A percentile compares a stretch with the other conserved stretches of the same genome.
Conservation (phyloP, 2,113 vertebrate species). For the Megalops atlanticus region DNA sequence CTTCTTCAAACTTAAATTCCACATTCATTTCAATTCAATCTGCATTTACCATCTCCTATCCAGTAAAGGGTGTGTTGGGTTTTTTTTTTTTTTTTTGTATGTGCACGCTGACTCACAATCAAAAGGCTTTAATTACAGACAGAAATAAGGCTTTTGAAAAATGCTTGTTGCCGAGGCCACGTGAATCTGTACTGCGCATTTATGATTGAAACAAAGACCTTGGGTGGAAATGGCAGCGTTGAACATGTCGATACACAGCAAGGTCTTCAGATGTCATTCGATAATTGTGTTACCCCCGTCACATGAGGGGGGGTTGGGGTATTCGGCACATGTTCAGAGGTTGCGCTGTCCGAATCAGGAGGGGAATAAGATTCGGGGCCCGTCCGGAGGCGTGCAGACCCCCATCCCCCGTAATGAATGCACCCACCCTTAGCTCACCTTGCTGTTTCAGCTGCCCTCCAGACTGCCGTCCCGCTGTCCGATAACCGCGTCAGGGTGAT, state of each 20-base stretch:
- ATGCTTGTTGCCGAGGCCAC: conserved; percentile 52
- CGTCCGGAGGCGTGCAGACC: neutral
- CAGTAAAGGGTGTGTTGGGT: too few species aligned
- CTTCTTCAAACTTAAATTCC: too few species aligned
- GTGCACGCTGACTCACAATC: too few species aligned
- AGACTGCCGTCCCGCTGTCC: conserved; percentile 16
- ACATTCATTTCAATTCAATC: too few species aligned
- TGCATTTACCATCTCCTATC: too few species aligned
- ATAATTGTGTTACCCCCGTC: neutral
- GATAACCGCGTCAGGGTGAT: conserved; percentile 33
- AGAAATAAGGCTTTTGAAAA: conserved; percentile 50
- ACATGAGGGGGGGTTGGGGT: neutral
- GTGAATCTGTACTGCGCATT: conserved; percentile 44
- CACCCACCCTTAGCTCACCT: conserved; percentile 37
- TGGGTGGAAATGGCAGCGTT: conserved; percentile 58
- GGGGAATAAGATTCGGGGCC: conserved; percentile 17
- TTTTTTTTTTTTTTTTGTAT: too few species aligned
- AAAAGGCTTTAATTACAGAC: conserved; percentile 37
- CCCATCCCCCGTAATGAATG: conserved; percentile 42
- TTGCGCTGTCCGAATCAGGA: conserved; percentile 62
- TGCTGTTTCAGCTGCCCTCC: conserved; percentile 41
- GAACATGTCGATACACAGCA: neutral
- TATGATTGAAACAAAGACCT: conserved; percentile 60
- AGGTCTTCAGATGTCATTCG: neutral
- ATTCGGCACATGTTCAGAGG: neutral